Percentiles rank a stretch among this genome's conserved stretches.
These are phyloP conservation scores for Trypoxylon attenuatum DNA, from an alignment of 2,888 invertebrate species.

Conservation along the genomic window DNA sequence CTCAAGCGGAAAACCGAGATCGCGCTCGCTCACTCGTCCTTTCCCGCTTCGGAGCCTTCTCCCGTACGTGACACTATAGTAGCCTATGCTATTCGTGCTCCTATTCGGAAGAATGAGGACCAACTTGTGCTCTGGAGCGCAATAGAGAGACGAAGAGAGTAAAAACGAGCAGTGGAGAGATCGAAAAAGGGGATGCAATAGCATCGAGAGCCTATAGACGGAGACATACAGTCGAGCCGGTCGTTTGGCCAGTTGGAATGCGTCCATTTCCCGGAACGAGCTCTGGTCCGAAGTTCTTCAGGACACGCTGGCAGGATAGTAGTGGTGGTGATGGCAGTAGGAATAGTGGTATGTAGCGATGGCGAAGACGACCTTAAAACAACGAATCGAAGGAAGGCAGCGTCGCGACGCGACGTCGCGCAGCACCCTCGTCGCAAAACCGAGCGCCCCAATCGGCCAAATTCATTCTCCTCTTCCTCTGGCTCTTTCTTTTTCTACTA, in stretches of 20 bases:
- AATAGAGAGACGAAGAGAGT: background rate
- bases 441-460: constrained; percentile 46
- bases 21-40: background rate
- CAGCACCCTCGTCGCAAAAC: constrained; percentile 19
- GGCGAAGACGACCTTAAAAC: constrained; percentile 25
- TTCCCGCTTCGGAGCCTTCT: background rate
- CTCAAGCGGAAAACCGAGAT: constrained; percentile 28
- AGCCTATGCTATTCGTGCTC: no score
- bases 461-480: constrained; percentile 41
- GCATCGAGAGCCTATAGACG: background rate
- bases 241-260: constrained; percentile 34
- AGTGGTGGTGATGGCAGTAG: no score
- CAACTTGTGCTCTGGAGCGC: background rate
- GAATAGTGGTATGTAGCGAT: background rate
- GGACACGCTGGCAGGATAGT: no score
- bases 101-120: no score
- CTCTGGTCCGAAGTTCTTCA: constrained; percentile 10
- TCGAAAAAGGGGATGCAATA: background rate
- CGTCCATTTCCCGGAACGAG: constrained; percentile 39
- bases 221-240: background rate
- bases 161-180: no score
- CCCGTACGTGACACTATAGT: background rate
- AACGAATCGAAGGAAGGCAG: constrained; percentile 24
- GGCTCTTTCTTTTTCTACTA: constrained; percentile 5
- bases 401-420: constrained; percentile 31